phyloP scores from a whole-genome alignment of 2,797 vertebrate genomes.

The Urosaurus nigricauda region DNA sequence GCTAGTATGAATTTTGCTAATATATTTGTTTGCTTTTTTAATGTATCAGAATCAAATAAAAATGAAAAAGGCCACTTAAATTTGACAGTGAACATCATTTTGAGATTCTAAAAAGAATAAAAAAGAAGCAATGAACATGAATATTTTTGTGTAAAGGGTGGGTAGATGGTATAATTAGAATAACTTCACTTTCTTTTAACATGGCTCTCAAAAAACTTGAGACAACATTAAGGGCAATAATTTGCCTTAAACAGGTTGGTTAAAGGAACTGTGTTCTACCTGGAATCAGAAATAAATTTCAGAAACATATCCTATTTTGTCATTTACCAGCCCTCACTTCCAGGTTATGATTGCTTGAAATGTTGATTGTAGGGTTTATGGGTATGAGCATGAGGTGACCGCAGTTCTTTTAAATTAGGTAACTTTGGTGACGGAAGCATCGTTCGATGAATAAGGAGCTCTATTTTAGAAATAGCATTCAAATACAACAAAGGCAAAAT shows the following conservation, averaged over 20 bases:
- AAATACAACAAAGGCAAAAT: slow-evolving; percentile 66
- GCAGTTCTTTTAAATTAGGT: slow-evolving; percentile 67
- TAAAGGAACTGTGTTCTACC: not conserved
- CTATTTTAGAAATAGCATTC: slow-evolving; percentile 72
- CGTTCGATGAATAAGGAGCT: slow-evolving; percentile 56
- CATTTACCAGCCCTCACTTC: slow-evolving; percentile 51
- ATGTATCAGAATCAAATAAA: not conserved
- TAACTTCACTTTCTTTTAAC: not conserved
- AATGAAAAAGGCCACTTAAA: not conserved
- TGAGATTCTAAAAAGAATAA: not conserved
- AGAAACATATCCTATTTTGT: slow-evolving; percentile 52
- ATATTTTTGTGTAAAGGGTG: not conserved
- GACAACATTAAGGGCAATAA: not conserved
- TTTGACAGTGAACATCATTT: not conserved
- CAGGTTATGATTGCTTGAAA: slow-evolving; percentile 57
- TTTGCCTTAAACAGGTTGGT: not conserved
- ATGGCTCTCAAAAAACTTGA: not conserved
- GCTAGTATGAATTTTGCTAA: not conserved
- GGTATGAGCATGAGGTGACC: slow-evolving; percentile 63
- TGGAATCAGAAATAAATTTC: not conserved
- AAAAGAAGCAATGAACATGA: not conserved
- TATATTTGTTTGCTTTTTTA: slow-evolving; percentile 1
- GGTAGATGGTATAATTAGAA: not conserved
- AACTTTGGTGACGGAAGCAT: slow-evolving; percentile 59
- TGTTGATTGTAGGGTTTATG: slow-evolving; percentile 69